These are phyloP conservation scores for Adrianichthys oophorus DNA, from an alignment of 2,797 vertebrate genomes.

Conservation along the genomic window DNA sequence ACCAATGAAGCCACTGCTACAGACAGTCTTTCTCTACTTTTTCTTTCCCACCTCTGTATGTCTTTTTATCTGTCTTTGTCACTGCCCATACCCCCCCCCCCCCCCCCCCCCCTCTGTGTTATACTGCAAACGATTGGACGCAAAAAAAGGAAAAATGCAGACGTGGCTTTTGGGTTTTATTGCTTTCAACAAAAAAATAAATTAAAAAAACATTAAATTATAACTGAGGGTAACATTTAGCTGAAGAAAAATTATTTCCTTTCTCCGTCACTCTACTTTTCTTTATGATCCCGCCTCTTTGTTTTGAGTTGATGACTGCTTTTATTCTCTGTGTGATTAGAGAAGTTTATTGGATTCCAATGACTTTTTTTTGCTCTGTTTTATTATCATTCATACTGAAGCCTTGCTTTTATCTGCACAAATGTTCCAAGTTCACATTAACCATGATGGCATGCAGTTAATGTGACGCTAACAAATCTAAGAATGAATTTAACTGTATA, in stretches of 20 bases:
- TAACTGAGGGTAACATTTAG: conserved; percentile 66
- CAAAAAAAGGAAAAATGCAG: conserved; percentile 61
- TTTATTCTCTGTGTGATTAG: conserved; percentile 17
- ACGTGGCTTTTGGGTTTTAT: conserved; percentile 65
- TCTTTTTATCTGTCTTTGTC: conserved; percentile 4
- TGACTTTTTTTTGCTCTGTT: conserved; percentile 1
- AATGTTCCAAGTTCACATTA: too few relatives aligned
- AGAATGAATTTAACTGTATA: too few relatives aligned
- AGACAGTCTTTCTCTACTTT: conserved; percentile 39
- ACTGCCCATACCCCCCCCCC: conserved; percentile 13
- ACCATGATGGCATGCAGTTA: too few relatives aligned
- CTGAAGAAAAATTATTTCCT: conserved; percentile 66
- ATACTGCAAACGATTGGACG: conserved; percentile 54
- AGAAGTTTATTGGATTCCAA: conserved; percentile 26
- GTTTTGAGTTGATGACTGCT: conserved; percentile 55
- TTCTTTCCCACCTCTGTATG: conserved; percentile 5
- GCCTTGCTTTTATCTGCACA: too few relatives aligned
- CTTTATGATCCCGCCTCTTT: conserved; percentile 35
- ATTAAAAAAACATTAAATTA: conserved; percentile 47
- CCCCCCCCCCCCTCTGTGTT: conserved; percentile 29
- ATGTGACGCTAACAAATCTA: too few relatives aligned
- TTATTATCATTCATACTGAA: not conserved
- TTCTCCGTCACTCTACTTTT: conserved; percentile 43
- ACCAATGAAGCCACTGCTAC: conserved; percentile 67
- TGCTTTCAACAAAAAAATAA: conserved; percentile 60